Evolutionary conservation across 2,113 vertebrate genomes (phyloP).

Genomic region (Channa argus): DNA sequence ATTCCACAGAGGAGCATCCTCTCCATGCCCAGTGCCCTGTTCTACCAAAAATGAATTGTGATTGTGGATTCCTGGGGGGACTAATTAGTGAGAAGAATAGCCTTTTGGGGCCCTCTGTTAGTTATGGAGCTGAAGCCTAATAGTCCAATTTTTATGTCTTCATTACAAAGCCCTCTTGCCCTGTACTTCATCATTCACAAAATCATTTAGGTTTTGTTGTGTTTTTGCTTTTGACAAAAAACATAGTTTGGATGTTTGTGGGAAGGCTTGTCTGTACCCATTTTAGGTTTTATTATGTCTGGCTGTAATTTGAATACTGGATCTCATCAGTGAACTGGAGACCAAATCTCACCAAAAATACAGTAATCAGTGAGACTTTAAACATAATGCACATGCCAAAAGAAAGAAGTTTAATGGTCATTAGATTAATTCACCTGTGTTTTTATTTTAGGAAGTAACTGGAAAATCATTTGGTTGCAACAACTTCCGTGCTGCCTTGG

Average conservation of each 20-base stretch:
- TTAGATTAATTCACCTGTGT: neutral
- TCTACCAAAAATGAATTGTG: constrained; percentile 53
- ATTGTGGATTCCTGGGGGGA: constrained; percentile 71
- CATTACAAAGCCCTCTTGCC: constrained; percentile 54
- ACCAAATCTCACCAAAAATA: no score
- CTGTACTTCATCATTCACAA: constrained; percentile 31
- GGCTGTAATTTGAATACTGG: no score
- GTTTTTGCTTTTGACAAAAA: constrained; percentile 41
- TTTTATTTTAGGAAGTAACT: constrained; percentile 86
- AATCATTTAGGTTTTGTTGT: constrained; percentile 34
- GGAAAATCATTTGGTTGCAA: constrained; percentile 88
- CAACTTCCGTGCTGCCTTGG: constrained; percentile 91
- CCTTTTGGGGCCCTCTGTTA: constrained; percentile 71
- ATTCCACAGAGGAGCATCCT: constrained; percentile 44
- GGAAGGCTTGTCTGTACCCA: neutral
- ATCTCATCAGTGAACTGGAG: no score
- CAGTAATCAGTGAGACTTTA: neutral
- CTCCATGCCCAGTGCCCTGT: constrained; percentile 30
- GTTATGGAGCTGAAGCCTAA: constrained; percentile 69
- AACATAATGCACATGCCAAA: neutral
- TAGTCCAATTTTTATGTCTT: constrained; percentile 72
- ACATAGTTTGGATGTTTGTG: constrained; percentile 14
- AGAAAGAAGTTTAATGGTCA: neutral
- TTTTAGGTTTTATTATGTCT: constrained; percentile 10
- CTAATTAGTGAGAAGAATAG: constrained; percentile 80